A percentile compares a stretch with the other conserved stretches of the same genome.
Evolutionary conservation across 2,797 vertebrate genomes (phyloP).

Genomic region (Myiothlypis coronata): DNA sequence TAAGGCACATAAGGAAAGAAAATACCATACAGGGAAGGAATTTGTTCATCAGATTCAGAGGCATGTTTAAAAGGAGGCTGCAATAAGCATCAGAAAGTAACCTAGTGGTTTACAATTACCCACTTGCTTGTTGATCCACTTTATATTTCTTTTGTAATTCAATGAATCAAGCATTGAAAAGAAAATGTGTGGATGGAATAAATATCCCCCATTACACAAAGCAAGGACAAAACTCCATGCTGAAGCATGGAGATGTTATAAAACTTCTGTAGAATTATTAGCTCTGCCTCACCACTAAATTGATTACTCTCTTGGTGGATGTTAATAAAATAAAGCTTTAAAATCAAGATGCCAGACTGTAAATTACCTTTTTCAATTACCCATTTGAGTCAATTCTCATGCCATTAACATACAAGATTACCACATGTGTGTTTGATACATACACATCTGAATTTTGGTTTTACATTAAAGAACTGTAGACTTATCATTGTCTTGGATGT

Average conservation of each 20-base stretch:
- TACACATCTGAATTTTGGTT: constrained; percentile 53
- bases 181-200: constrained; percentile 63
- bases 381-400: constrained; percentile 69
- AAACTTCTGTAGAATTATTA: constrained; percentile 69
- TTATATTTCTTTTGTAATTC: constrained; percentile 64
- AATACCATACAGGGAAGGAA: constrained; percentile 43
- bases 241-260: constrained; percentile 47
- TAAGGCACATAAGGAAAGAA: constrained; percentile 12
- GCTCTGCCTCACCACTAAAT: constrained; percentile 66
- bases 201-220: constrained; percentile 62
- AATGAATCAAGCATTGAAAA: constrained; percentile 58
- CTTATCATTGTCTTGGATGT: constrained; percentile 65
- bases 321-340: constrained; percentile 72
- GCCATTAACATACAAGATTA: constrained; percentile 68
- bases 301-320: constrained; percentile 70
- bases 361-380: constrained; percentile 73
- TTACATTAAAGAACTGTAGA: constrained; percentile 46
- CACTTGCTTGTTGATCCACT: constrained; percentile 63
- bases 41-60: constrained; percentile 54
- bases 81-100: constrained; percentile 56
- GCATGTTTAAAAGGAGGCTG: constrained; percentile 22
- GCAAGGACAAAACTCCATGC: constrained; percentile 64
- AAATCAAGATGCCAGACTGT: constrained; percentile 69
- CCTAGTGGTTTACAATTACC: constrained; percentile 50
- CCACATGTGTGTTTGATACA: constrained; percentile 53